These are phyloP conservation scores for Alexandromys fortis DNA, from an alignment of 2,113 vertebrate species.

Conservation along the genomic window DNA sequence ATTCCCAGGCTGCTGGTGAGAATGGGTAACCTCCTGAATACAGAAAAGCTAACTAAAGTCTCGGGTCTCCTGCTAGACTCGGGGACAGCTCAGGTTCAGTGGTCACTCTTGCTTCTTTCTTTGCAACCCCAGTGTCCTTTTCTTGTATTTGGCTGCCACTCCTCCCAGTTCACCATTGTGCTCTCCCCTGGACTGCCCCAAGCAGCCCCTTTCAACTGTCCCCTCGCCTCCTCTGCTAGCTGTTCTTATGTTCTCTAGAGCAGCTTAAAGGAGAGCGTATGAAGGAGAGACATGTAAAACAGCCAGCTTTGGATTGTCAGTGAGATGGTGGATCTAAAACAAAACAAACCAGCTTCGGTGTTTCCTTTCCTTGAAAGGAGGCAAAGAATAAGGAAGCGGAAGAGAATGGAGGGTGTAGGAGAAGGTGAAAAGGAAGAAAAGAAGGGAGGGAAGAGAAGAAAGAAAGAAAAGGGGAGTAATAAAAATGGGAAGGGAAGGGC, in stretches of 20 bases:
- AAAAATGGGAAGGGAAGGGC: too few relatives aligned
- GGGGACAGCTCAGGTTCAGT: not conserved
- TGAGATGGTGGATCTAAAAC: not conserved
- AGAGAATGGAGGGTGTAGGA: accelerated
- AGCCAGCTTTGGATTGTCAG: not conserved
- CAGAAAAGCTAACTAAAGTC: constrained; percentile 43
- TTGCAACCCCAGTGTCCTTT: constrained; percentile 21
- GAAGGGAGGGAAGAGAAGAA: not conserved
- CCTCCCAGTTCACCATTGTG: constrained; percentile 47
- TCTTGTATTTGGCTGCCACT: not conserved
- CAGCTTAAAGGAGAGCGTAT: not conserved
- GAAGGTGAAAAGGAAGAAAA: not conserved
- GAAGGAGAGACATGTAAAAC: not conserved
- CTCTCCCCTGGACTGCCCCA: not conserved
- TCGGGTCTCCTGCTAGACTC: not conserved
- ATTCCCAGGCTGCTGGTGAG: not conserved
- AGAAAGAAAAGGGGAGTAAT: too few relatives aligned
- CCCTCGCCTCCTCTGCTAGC: not conserved
- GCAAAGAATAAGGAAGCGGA: not conserved
- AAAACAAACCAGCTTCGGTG: not conserved
- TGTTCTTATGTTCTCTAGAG: not conserved
- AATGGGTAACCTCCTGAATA: not conserved
- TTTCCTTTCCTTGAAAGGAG: not conserved
- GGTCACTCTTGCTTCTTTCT: constrained; percentile 28
- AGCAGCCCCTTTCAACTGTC: not conserved